A percentile compares a stretch with the other conserved stretches of the same genome.
Evolutionary conservation across 2,797 vertebrate genomes (phyloP).

Genomic region (Kryptopterus vitreolus): DNA sequence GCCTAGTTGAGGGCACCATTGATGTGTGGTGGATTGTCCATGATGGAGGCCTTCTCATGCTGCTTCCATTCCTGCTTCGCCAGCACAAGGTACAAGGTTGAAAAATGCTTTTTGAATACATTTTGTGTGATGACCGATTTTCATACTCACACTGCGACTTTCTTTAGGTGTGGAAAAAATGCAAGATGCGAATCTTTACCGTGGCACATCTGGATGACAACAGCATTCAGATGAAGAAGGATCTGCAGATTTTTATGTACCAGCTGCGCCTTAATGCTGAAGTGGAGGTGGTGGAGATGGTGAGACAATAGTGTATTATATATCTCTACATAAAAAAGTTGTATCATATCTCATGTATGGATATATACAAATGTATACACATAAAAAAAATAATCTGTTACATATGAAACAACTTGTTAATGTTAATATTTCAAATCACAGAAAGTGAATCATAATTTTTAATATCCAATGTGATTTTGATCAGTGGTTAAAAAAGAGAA

Average conservation of each 20-base stretch:
- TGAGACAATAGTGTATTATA: conserved; percentile 59
- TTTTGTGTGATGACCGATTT: background rate
- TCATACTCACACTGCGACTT: background rate
- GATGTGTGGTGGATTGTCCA: conserved; percentile 99
- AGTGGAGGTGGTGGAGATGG: conserved; percentile 98
- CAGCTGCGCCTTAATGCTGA: conserved; percentile 89
- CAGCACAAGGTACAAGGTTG: conserved; percentile 85
- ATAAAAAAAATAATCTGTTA: background rate
- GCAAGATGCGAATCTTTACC: conserved; percentile 94
- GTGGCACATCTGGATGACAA: conserved; percentile 96
- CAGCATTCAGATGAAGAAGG: conserved; percentile 98
- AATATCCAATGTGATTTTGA: no score
- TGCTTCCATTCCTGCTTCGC: conserved; percentile 89
- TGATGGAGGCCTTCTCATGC: conserved; percentile 93
- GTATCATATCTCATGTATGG: background rate
- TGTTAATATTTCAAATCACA: no score
- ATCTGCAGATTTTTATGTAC: conserved; percentile 92
- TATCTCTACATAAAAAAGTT: background rate
- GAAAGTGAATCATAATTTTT: no score
- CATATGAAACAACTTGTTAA: background rate
- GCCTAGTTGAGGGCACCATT: conserved; percentile 83
- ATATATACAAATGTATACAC: background rate
- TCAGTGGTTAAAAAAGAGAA: no score
- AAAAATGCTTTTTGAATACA: background rate
- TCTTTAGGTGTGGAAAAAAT: conserved; percentile 90